Evolutionary conservation across 2,888 invertebrate species (phyloP).

Genomic region (Tetragonisca angustula): DNA sequence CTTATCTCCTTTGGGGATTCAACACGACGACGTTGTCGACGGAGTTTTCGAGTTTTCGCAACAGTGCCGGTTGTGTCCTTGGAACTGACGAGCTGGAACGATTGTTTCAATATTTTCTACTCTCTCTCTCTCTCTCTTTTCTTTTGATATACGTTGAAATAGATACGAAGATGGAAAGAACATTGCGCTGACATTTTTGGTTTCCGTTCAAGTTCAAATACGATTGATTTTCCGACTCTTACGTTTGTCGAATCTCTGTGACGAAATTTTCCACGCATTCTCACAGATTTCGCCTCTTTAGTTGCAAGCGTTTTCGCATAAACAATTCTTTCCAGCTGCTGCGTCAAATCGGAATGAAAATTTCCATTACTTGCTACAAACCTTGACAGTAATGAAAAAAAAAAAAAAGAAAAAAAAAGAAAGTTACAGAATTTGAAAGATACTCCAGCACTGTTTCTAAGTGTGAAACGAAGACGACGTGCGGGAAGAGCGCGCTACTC

Average conservation of each 20-base stretch:
- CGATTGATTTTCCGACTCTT: background rate
- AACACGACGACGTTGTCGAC: slow-evolving; percentile 2
- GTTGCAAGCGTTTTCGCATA: background rate
- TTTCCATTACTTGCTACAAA: background rate
- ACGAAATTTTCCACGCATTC: too few species aligned
- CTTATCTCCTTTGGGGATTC: slow-evolving; percentile 6
- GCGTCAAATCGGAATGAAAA: background rate
- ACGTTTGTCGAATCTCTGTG: too few species aligned
- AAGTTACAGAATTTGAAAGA: background rate
- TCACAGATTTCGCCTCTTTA: too few species aligned
- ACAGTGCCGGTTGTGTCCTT: slow-evolving; percentile 34
- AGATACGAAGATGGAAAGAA: background rate
- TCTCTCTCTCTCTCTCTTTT: too few species aligned
- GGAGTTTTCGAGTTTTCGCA: background rate
- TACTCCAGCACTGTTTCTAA: slow-evolving; percentile 30
- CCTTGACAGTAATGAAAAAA: background rate
- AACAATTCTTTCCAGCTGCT: background rate
- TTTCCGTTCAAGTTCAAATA: background rate
- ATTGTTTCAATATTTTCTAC: background rate
- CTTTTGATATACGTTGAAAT: background rate
- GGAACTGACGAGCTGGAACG: background rate
- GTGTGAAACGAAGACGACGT: background rate
- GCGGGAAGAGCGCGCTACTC: slow-evolving; percentile 5
- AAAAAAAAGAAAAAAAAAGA: background rate
- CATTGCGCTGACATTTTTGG: background rate